Evolutionary conservation across 2,797 vertebrate genomes (phyloP).

Genomic region (Apogon talboti): DNA sequence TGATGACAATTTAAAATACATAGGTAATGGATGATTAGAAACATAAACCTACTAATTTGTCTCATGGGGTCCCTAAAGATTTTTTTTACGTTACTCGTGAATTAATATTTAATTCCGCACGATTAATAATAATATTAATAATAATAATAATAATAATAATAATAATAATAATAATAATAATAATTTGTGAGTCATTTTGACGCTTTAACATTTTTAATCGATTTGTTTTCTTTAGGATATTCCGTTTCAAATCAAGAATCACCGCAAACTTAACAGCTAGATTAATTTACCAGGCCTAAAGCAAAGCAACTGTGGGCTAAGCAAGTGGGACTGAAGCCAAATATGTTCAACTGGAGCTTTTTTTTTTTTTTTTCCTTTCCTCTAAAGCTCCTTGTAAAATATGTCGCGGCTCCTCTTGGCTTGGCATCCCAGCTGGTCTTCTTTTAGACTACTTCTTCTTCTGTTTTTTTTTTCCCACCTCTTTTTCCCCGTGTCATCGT

Average conservation of each 20-base stretch:
- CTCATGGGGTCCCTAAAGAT: constrained; percentile 21
- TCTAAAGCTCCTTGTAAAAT: constrained; percentile 32
- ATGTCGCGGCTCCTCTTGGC: constrained; percentile 38
- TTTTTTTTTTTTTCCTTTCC: constrained; percentile 2
- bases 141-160: no score
- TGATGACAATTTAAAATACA: constrained; percentile 53
- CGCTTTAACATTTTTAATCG: background rate
- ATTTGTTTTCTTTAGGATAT: background rate
- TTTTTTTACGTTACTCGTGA: constrained; percentile 1
- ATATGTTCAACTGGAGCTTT: constrained; percentile 38
- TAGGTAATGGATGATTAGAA: constrained; percentile 61
- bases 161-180: background rate
- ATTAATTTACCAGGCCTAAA: constrained; percentile 45
- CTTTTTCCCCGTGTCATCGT: constrained; percentile 62
- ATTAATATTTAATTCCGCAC: background rate
- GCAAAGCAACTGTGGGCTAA: constrained; percentile 26
- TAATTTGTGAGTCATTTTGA: background rate
- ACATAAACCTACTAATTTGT: constrained; percentile 43
- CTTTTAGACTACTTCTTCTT: constrained; percentile 25
- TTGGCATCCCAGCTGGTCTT: constrained; percentile 47
- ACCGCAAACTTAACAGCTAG: background rate
- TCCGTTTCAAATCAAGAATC: constrained; percentile 8
- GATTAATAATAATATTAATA: no score
- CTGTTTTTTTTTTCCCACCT: constrained; percentile 30
- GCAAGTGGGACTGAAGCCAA: constrained; percentile 39